A percentile compares a stretch with the other conserved stretches of the same genome.
These are phyloP conservation scores for Platygyra sinensis DNA, from an alignment of 64 coral and sea anemone genomes.

Conservation along the genomic window DNA sequence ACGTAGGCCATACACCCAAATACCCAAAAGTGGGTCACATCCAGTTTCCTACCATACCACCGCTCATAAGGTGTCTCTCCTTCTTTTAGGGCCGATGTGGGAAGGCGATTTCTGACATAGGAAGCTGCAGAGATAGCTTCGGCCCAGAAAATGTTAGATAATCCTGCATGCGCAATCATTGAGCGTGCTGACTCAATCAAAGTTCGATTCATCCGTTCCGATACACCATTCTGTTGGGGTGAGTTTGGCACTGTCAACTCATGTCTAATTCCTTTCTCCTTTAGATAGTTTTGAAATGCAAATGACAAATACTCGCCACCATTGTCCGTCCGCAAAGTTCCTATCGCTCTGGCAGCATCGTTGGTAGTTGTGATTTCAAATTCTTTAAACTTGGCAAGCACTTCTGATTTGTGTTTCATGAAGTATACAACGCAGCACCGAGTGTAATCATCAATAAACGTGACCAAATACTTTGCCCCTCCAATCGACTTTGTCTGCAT, in stretches of 20 bases:
- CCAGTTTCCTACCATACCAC: too few species aligned
- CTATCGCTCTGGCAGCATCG: constrained; percentile 11
- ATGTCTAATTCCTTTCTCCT: constrained; percentile 52
- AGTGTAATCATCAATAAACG: constrained; percentile 61
- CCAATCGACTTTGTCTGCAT: constrained; percentile 29
- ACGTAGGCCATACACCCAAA: too few species aligned
- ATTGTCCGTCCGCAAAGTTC: constrained; percentile 64
- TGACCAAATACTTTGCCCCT: constrained; percentile 45
- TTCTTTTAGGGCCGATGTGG: too few species aligned
- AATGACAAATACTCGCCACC: constrained; percentile 45
- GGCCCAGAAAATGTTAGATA: too few species aligned
- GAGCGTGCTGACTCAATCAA: too few species aligned
- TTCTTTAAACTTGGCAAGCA: constrained; percentile 27
- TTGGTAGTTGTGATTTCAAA: not conserved
- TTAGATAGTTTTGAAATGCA: constrained; percentile 54
- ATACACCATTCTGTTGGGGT: constrained; percentile 50
- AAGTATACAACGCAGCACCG: constrained; percentile 51
- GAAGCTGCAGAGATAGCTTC: too few species aligned
- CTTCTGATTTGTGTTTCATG: too few species aligned
- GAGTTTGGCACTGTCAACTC: constrained; percentile 41
- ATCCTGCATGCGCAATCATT: too few species aligned
- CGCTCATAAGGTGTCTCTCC: too few species aligned
- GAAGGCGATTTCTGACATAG: too few species aligned
- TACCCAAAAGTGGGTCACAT: too few species aligned
- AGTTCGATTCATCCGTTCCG: too few species aligned